phyloP scores from a whole-genome alignment of 1,140 invertebrate genomes.

The Sycophila sp. region DNA sequence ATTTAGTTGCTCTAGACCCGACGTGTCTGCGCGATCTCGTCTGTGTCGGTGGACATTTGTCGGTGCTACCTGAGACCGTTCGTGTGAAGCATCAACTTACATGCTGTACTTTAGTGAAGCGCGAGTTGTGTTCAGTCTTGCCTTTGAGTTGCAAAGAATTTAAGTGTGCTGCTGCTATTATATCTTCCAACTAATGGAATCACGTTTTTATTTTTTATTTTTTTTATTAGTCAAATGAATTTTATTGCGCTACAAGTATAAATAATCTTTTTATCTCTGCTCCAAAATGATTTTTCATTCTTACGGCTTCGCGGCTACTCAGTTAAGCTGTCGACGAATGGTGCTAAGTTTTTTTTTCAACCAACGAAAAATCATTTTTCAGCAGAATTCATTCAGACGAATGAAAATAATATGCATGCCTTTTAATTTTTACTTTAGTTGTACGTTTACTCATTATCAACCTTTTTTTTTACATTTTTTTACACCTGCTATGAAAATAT shows the following conservation, averaged over 20 bases:
- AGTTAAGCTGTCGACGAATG: not conserved
- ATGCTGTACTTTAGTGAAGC: too few species aligned
- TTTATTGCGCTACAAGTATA: too few species aligned
- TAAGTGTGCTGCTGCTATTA: too few species aligned
- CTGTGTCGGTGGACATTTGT: too few species aligned
- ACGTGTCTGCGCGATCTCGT: too few species aligned
- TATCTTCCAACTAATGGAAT: not conserved
- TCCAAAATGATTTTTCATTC: slow-evolving; percentile 4
- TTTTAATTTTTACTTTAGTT: slow-evolving; percentile 22
- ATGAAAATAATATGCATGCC: slow-evolving; percentile 29
- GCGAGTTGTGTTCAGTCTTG: too few species aligned
- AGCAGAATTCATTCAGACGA: slow-evolving; percentile 4
- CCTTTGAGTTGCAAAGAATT: too few species aligned
- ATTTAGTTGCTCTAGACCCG: not conserved
- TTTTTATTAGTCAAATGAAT: not conserved
- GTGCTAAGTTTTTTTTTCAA: slow-evolving; percentile 30
- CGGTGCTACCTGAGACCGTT: too few species aligned
- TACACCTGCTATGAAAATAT: slow-evolving; percentile 39
- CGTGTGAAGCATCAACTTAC: too few species aligned
- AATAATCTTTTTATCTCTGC: not conserved
- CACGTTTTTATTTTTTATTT: too few species aligned
- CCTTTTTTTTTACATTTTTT: slow-evolving; percentile 43
- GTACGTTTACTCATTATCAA: slow-evolving; percentile 40
- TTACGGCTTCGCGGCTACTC: too few species aligned
- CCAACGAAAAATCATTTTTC: slow-evolving; percentile 6